Evolutionary conservation across 2,113 vertebrate species (phyloP).

Genomic region (Lepus timidus): DNA sequence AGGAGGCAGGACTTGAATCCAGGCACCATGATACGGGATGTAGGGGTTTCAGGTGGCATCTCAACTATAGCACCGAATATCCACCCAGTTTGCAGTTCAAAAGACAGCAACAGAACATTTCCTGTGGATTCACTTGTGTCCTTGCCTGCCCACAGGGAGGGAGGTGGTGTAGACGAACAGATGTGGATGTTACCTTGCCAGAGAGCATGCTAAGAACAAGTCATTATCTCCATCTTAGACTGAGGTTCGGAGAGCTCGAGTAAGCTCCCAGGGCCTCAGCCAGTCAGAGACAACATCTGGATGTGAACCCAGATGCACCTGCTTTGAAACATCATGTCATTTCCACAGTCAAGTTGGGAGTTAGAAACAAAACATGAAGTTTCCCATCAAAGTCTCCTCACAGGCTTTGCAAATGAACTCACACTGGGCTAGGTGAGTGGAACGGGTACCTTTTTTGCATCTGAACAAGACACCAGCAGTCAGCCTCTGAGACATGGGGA

Average conservation of each 20-base stretch:
- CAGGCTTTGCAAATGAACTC: neutral
- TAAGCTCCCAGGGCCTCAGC: neutral
- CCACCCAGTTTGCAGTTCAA: neutral
- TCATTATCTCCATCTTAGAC: neutral
- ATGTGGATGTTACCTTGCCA: neutral
- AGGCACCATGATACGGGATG: too few species aligned
- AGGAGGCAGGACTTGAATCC: too few species aligned
- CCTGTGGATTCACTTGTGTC: neutral
- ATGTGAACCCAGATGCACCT: neutral
- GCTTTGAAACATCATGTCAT: neutral
- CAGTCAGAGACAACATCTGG: neutral
- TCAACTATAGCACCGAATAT: too few species aligned
- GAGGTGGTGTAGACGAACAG: neutral
- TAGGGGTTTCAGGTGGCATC: too few species aligned
- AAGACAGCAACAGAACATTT: neutral
- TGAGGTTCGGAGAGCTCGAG: neutral
- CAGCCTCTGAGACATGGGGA: slow-evolving; percentile 46
- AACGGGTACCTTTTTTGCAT: neutral
- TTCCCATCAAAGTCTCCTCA: neutral
- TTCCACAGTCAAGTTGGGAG: neutral
- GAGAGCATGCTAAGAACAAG: neutral
- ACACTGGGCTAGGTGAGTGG: neutral
- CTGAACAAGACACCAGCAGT: neutral
- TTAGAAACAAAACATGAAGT: neutral
- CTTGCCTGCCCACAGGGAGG: neutral